Conservation (phyloP, 2,888 invertebrate genomes). For the Barypeithes pellucidus region DNA sequence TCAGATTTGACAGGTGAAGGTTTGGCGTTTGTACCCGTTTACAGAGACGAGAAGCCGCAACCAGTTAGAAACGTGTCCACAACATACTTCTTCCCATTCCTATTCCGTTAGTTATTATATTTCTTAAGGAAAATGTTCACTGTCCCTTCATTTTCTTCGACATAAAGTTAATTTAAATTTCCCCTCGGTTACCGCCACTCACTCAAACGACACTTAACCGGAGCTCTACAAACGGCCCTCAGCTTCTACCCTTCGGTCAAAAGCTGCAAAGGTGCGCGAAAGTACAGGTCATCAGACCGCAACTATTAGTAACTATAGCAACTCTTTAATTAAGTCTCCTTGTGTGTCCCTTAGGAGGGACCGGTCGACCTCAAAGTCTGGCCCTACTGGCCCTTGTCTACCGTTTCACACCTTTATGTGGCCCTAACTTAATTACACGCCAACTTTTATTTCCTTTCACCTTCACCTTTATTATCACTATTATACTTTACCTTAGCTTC, state of each 20-base stretch:
- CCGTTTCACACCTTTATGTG: slow-evolving; percentile 61
- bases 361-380: slow-evolving; percentile 64
- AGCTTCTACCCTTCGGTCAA: slow-evolving; percentile 25
- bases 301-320: slow-evolving; percentile 67
- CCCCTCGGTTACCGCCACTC: not conserved
- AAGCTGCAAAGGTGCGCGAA: slow-evolving; percentile 45
- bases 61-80: too few relatives aligned
- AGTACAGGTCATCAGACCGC: slow-evolving; percentile 48
- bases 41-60: too few relatives aligned
- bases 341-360: slow-evolving; percentile 59
- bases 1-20: too few relatives aligned
- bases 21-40: too few relatives aligned
- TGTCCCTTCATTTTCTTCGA: too few relatives aligned
- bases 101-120: not conserved
- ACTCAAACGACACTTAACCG: not conserved
- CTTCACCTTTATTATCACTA: slow-evolving; percentile 64
- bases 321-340: slow-evolving; percentile 65
- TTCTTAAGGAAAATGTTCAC: too few relatives aligned
- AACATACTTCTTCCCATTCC: too few relatives aligned
- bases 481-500: slow-evolving; percentile 61
- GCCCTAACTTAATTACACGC: slow-evolving; percentile 60
- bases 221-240: not conserved
- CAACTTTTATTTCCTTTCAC: slow-evolving; percentile 59
- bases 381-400: slow-evolving; percentile 59
- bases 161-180: slow-evolving; percentile 2